A percentile compares a stretch with the other conserved stretches of the same genome.
phyloP scores from a whole-genome alignment of 1,140 invertebrate genomes.

The Andrena cerasifolii region DNA sequence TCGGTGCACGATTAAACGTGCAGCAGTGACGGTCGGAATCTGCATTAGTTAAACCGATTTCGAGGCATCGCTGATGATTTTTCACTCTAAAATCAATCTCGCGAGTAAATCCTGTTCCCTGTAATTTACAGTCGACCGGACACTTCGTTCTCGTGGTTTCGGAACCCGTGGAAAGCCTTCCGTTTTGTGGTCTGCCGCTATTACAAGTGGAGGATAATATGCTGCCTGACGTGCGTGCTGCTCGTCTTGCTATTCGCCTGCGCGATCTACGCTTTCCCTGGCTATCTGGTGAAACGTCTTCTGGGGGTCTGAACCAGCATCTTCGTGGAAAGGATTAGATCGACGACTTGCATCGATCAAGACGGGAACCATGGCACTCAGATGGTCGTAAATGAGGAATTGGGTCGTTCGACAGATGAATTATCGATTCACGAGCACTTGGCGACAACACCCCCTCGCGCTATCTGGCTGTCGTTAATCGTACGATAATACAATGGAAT shows the following conservation, averaged over 20 bases:
- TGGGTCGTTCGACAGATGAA: slow-evolving; percentile 8
- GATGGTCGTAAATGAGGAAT: slow-evolving; percentile 12
- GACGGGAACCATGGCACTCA: background rate
- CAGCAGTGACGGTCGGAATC: background rate
- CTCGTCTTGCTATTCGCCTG: slow-evolving; percentile 74
- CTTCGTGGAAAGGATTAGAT: background rate
- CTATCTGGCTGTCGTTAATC: slow-evolving; percentile 29
- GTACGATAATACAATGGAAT: background rate
- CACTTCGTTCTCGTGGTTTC: slow-evolving; percentile 85
- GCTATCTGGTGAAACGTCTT: slow-evolving; percentile 82
- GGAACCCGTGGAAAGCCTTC: slow-evolving; percentile 84
- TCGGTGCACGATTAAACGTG: slow-evolving; percentile 3
- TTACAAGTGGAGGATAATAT: slow-evolving; percentile 82
- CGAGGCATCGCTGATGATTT: background rate
- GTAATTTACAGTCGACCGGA: slow-evolving; percentile 83
- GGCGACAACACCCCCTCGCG: background rate
- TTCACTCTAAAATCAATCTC: background rate
- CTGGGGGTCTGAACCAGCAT: slow-evolving; percentile 74
- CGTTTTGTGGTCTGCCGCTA: slow-evolving; percentile 82
- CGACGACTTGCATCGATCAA: background rate
- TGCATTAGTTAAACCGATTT: background rate
- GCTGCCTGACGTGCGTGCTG: slow-evolving; percentile 74
- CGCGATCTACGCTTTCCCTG: slow-evolving; percentile 82
- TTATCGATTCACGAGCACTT: slow-evolving; percentile 32
- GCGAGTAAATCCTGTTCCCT: background rate